Conservation (phyloP, 2,888 invertebrate genomes). For the Nudaria mundana region DNA sequence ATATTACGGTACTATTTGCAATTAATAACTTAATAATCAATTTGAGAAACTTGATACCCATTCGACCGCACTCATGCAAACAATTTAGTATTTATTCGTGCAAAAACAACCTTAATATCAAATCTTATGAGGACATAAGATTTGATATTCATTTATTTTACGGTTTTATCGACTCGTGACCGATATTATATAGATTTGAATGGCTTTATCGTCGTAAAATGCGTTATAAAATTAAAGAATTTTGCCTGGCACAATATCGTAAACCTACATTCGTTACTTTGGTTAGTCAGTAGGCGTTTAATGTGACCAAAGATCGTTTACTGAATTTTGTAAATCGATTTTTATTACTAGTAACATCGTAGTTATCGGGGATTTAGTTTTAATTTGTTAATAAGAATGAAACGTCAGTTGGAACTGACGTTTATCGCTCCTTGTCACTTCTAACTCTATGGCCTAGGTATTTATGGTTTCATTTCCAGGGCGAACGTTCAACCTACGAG, state of each 20-base stretch:
- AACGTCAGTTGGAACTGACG: no score
- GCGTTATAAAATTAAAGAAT: conserved; percentile 50
- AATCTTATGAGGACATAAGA: no score
- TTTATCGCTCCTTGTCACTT: no score
- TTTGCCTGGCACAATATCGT: conserved; percentile 43
- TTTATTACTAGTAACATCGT: conserved; percentile 15
- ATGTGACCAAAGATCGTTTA: conserved; percentile 19
- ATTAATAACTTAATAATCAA: no score
- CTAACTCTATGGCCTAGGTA: no score
- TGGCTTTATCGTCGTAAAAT: conserved; percentile 41
- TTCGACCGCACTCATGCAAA: no score
- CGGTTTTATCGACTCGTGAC: conserved; percentile 7
- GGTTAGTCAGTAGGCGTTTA: conserved; percentile 44
- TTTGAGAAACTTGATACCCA: no score
- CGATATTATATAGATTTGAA: conserved; percentile 27
- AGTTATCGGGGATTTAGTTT: conserved; percentile 17
- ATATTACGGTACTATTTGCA: no score
- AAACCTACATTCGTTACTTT: conserved; percentile 38
- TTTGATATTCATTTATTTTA: conserved; percentile 7
- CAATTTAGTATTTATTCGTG: no score
- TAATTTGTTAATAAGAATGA: conserved; percentile 13
- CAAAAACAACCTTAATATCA: no score
- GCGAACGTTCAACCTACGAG: no score
- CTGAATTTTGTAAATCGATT: conserved; percentile 12
- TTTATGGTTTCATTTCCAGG: no score